These are phyloP conservation scores for Diabrotica virgifera DNA, from an alignment of 1,140 invertebrate species.

Conservation along the genomic window DNA sequence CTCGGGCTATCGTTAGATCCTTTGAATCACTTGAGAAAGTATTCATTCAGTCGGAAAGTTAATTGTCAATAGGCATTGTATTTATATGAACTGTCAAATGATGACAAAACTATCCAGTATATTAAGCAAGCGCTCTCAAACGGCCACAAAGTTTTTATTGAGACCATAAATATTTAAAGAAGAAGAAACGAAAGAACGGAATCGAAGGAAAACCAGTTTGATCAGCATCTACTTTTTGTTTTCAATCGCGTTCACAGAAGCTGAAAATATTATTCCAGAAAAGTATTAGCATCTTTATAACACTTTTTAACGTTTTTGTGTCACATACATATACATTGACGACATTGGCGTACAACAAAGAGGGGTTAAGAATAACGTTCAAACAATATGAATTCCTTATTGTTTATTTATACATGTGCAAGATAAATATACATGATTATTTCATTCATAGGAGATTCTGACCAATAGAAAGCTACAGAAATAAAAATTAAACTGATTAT, in stretches of 20 bases:
- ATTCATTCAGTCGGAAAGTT: not conserved
- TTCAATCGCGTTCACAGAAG: conserved; percentile 1
- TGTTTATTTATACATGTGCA: too few relatives aligned
- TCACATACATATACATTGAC: not conserved
- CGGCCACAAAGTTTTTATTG: conserved; percentile 4
- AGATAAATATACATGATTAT: too few relatives aligned
- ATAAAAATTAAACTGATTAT: too few relatives aligned
- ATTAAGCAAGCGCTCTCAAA: not conserved
- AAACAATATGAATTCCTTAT: too few relatives aligned
- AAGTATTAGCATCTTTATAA: not conserved
- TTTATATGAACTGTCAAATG: conserved; percentile 9
- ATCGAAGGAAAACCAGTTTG: not conserved
- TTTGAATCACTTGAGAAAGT: not conserved
- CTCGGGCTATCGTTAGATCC: too few relatives aligned
- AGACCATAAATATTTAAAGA: conserved; percentile 5
- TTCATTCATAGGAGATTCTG: too few relatives aligned
- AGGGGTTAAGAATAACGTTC: not conserved
- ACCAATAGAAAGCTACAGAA: too few relatives aligned
- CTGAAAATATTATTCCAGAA: conserved; percentile 3
- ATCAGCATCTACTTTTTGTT: conserved; percentile 1
- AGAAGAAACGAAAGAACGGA: not conserved
- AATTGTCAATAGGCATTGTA: conserved; percentile 5
- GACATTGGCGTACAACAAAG: not conserved
- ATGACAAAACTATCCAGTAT: conserved; percentile 13
- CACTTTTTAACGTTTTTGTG: not conserved